Evolutionary conservation across 2,797 vertebrate species (phyloP), one percentile per base, ranked within the genome.

Genomic region (Enteromius mattozi): DNA sequence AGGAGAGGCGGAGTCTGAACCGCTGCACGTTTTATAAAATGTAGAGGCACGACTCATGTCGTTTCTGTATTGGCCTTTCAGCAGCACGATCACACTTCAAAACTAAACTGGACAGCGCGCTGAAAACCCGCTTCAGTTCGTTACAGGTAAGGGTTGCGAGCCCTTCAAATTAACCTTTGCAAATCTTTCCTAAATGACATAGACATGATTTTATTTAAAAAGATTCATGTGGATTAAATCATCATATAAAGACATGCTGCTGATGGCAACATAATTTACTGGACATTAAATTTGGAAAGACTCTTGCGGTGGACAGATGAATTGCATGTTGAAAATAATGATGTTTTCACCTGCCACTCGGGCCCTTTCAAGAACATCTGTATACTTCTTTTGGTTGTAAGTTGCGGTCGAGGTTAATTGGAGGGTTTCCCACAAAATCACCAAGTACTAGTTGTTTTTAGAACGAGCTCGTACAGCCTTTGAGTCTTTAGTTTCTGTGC

Each of bases 1-100:
- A 24, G 81, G 66, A 85, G 87, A 87, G 87, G 85, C 85, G 86
- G 82, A 69, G 82, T 71, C 27, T 84, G 24, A 78, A 70, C 27
- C 21, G 6, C 65, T 45, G 51, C 35, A 42, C 47, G 40, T 68
- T 42, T 77, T 33, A 83, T 77, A 45, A 83, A 54, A 40, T 78
- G 61, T 33, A 33, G 59, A 82, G 71, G 12, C 81, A 51, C 1
- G 42, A 37, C 81, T 65, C 16, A 0, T 54, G 72, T 40, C 4
- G 56, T 56, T 68, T 47, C 61, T 68, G 54, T 7, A 77, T 49
- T 65, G 59, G 21, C 2, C 24, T 69, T 56, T 42, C 74, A 69
- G 45, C 45, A 78, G 24, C n/a, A 78, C 35, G 17, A 68, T 4
- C 61, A 77, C 47, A 24, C 47, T 56, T 65, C n/a, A 54, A 21